phyloP scores from a whole-genome alignment of 1,140 invertebrate species.

The Apis dorsata region DNA sequence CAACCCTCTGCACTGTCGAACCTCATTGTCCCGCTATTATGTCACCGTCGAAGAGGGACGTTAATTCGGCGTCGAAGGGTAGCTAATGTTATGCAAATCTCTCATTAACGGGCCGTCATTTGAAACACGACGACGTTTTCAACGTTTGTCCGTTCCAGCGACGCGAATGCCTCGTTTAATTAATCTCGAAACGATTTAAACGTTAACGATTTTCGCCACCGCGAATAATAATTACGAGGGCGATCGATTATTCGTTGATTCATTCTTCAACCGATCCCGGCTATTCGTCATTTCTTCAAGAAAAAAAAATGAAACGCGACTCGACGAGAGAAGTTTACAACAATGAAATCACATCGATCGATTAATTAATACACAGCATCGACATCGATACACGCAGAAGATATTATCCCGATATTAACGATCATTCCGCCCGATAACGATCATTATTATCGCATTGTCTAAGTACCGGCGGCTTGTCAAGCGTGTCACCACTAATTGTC shows the following conservation, averaged over 20 bases:
- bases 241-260: too few species aligned
- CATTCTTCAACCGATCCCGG: too few species aligned
- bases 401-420: not conserved
- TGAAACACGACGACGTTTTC: not conserved
- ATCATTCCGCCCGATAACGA: conserved; percentile 20
- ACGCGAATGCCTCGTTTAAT: conserved; percentile 31
- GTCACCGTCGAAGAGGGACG: conserved; percentile 44
- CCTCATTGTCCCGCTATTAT: conserved; percentile 61
- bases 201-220: conserved; percentile 25
- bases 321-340: too few species aligned
- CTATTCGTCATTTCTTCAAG: too few species aligned
- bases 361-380: conserved; percentile 15
- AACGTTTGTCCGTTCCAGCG: not conserved
- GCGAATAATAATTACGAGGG: not conserved
- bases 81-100: conserved; percentile 72
- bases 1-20: conserved; percentile 1
- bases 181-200: not conserved
- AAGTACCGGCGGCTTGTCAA: conserved; percentile 45
- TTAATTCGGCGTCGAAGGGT: conserved; percentile 56
- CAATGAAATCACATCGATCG: too few species aligned
- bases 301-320: too few species aligned
- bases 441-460: conserved; percentile 42
- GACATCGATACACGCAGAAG: not conserved
- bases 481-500: conserved; percentile 50
- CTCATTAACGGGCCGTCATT: conserved; percentile 68